Percentiles rank a stretch among this genome's conserved stretches.
Evolutionary conservation across 2,888 invertebrate species (phyloP).

Genomic region (Folsomia candida): DNA sequence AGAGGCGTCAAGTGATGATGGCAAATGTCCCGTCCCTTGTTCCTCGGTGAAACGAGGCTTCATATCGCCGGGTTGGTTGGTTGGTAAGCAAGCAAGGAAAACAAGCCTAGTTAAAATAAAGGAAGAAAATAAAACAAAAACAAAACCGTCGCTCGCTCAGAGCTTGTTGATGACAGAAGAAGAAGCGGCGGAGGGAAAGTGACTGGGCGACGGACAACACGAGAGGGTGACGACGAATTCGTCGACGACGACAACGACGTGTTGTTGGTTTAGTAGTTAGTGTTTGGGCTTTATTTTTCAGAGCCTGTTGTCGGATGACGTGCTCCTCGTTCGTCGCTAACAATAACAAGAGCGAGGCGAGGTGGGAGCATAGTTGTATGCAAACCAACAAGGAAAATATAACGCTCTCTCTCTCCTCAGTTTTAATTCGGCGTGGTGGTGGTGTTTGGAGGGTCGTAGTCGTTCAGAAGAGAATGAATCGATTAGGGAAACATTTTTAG

Average conservation of each 20-base stretch:
- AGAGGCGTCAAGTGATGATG: neutral
- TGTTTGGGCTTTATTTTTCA: slow-evolving; percentile 12
- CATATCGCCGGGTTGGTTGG: neutral
- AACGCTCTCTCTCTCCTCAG: slow-evolving; percentile 14
- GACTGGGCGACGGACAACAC: neutral
- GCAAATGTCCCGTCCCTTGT: neutral
- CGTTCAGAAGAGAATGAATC: slow-evolving; percentile 40
- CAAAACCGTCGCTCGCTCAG: slow-evolving; percentile 9
- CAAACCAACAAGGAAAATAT: slow-evolving; percentile 7
- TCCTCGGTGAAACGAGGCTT: neutral
- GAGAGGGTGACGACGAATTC: too few species aligned
- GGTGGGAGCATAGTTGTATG: slow-evolving; percentile 5
- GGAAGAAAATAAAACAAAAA: slow-evolving; percentile 24
- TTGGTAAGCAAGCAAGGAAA: neutral
- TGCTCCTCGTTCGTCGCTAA: slow-evolving; percentile 18
- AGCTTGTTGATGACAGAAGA: slow-evolving; percentile 4
- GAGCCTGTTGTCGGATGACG: slow-evolving; percentile 17
- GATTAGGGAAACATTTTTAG: slow-evolving; percentile 48
- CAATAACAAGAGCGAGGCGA: slow-evolving; percentile 32
- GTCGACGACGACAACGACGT: too few species aligned
- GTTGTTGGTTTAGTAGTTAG: slow-evolving; percentile 22
- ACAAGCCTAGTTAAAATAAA: slow-evolving; percentile 14
- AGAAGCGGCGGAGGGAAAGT: slow-evolving; percentile 17
- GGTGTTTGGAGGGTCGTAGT: too few species aligned
- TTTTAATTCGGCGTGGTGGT: slow-evolving; percentile 23